A percentile compares a stretch with the other conserved stretches of the same genome.
Conservation (phyloP, 92 coral and sea anemone genomes). For the Porites lobata region DNA sequence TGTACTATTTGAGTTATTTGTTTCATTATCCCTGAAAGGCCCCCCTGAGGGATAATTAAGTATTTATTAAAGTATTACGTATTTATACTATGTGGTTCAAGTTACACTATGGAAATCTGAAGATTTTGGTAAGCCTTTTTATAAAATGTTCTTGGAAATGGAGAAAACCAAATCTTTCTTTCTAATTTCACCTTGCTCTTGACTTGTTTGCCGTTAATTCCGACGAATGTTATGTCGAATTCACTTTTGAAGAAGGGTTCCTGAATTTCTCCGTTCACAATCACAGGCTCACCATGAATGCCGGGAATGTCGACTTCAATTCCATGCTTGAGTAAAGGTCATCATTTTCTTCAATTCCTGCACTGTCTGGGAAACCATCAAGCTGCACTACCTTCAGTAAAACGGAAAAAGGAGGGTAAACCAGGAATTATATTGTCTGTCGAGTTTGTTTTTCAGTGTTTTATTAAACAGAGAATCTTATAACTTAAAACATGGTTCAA, state of each 20-base stretch:
- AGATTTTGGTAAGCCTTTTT: no score
- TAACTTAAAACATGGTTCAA: no score
- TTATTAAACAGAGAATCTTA: neutral
- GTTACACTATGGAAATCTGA: no score
- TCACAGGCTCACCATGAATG: constrained; percentile 50
- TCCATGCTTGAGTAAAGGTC: constrained; percentile 77
- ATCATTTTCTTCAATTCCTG: constrained; percentile 27
- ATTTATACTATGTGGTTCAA: no score
- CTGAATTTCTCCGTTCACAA: constrained; percentile 36
- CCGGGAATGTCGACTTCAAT: constrained; percentile 79
- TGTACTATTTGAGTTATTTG: no score
- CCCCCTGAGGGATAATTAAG: neutral
- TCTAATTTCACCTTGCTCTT: constrained; percentile 52
- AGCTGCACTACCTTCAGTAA: constrained; percentile 75
- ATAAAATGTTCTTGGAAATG: neutral
- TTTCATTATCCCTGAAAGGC: neutral
- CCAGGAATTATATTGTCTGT: neutral
- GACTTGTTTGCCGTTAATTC: constrained; percentile 65
- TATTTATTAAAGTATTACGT: no score
- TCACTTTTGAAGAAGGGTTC: constrained; percentile 60
- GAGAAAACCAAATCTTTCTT: constrained; percentile 69
- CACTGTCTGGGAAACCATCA: constrained; percentile 58
- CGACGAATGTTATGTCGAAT: constrained; percentile 68
- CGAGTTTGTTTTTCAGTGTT: neutral
- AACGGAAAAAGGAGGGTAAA: neutral